Base-by-base conservation (phyloP, 2,113 vertebrate species). In the Daphoenositta chrysoptera region DNA sequence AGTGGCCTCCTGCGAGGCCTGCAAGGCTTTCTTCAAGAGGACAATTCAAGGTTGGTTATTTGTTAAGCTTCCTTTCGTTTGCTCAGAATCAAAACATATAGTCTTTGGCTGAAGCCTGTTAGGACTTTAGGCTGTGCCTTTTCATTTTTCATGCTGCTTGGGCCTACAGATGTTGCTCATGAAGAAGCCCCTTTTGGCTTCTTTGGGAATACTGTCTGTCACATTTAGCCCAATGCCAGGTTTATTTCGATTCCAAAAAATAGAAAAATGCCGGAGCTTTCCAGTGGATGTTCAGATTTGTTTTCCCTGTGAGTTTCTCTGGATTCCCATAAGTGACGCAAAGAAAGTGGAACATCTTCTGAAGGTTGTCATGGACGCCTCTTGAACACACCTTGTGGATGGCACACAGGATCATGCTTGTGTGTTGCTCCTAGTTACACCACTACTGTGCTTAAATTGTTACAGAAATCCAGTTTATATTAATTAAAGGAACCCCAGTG, bases 1-100 rank as follows among this genome's bases (percentile, higher is more conserved):
- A 58, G 99, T 99, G 91, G 99, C 99, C 45, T 99, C 99, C 44
- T 99, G 99, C 15, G 99, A 99, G 97, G 99, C 99, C 98, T 99
- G 99, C 98, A 99, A 99, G 98, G 99, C 99, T 58, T 99, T 99
- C 98, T 99, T 99, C 99, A 99, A 99, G 98, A 99, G 99, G 97
- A 99, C 99, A 88, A 99, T 99, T 97, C 99, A 99, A 99, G 99
- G 99, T 99, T 97, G 98, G 98, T 98, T 91, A n/a, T 58, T 87
- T 66, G 93, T 97, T 96, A 56, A 79, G 53, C 10, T 58, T 40
- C 23, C 75, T 73, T 77, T 66, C 15, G 48, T 77, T 66, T 70
- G 26, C 44, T 47, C 33, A 8, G 0, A 61, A 24, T 45, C 23
- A 58, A 73, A 53, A 53, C 4, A 5, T 42, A 3, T 2, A 31